Evolutionary conservation across 2,888 invertebrate genomes (phyloP), one percentile per base, ranked within the genome.

Genomic region (Tridacna crocea): DNA sequence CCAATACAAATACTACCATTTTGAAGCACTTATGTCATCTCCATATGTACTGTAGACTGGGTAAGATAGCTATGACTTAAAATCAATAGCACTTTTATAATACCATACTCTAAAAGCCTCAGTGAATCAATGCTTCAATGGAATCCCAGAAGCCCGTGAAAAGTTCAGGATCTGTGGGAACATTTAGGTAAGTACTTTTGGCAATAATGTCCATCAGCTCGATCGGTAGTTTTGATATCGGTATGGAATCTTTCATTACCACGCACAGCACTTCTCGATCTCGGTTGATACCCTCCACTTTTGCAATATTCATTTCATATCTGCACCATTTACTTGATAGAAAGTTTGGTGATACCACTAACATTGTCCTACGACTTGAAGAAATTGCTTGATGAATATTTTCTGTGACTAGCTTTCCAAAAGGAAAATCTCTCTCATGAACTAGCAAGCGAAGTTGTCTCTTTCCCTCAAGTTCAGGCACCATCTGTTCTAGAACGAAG

Each of bases 311-410:
- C 66, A 66, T 66, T n/a, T 66, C 66, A 22, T 66, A 66, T 66
- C 46, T 66, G 46, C 87, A 87, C 87, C 87, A 87, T 24, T 80
- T 68, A 58, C 84, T 84, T 6, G 58, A 58, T 19, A 84, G 47
- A 75, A 84, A 87, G 36, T 47, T 63, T 6, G 65, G 55, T 12
- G 84, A 80, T 61, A 87, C 51, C 3, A 84, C 19, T 26, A 84
- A 72, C 36, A 87, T 17, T 13, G 84, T 83, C 61, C 77, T 83
- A 8, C 74, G 51, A n/a, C 80, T 80, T 24, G 75, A 76, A 47
- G 78, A 74, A 10, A 87, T 79, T 0, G 84, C 87, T 36, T 79
- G 48, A 27, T 80, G 61, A 26, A 87, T 87, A 47, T 84, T 87
- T 4, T 82, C 84, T 51, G 70, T 77, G 17, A 87, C 77, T 19